These are phyloP conservation scores for Dysidea cf. avara DNA, from an alignment of 37 sponge, comb jelly and placozoan species.

Conservation along the genomic window DNA sequence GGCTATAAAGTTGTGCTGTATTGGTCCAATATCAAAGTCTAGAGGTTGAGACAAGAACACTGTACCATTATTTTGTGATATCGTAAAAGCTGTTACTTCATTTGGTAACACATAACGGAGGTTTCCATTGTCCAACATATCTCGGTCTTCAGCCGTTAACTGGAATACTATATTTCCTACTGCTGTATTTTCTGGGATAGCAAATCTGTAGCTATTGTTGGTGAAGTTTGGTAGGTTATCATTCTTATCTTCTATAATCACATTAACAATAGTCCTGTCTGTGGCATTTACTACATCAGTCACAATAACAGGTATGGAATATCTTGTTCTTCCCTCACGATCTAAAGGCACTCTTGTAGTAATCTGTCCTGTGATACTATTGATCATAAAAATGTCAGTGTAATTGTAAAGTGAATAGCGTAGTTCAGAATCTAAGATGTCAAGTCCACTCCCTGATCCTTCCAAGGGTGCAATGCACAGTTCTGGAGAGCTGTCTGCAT, in stretches of 20 bases:
- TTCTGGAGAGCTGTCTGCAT: too few species aligned
- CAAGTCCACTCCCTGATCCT: too few species aligned
- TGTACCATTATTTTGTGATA: constrained; percentile 25
- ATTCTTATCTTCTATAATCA: constrained; percentile 44
- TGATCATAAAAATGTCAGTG: background rate
- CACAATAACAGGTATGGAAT: constrained; percentile 6
- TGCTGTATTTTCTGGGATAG: constrained; percentile 22
- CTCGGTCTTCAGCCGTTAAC: constrained; percentile 30
- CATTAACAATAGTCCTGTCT: constrained; percentile 1
- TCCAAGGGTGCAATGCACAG: too few species aligned
- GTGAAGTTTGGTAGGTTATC: constrained; percentile 40
- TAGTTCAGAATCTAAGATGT: background rate
- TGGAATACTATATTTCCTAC: constrained; percentile 15
- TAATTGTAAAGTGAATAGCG: too few species aligned
- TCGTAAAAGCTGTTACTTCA: constrained; percentile 9
- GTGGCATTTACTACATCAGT: background rate
- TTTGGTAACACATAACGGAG: background rate
- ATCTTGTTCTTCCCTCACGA: background rate
- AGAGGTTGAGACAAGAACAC: constrained; percentile 13
- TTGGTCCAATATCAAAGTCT: constrained; percentile 36
- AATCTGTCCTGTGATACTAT: background rate
- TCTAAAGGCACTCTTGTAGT: background rate
- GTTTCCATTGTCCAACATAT: constrained; percentile 33
- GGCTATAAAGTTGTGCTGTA: background rate
- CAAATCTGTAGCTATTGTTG: constrained; percentile 5